Percentiles rank a stretch among this genome's conserved stretches.
Conservation (phyloP, 2,888 invertebrate species). For the Clitarchus hookeri region DNA sequence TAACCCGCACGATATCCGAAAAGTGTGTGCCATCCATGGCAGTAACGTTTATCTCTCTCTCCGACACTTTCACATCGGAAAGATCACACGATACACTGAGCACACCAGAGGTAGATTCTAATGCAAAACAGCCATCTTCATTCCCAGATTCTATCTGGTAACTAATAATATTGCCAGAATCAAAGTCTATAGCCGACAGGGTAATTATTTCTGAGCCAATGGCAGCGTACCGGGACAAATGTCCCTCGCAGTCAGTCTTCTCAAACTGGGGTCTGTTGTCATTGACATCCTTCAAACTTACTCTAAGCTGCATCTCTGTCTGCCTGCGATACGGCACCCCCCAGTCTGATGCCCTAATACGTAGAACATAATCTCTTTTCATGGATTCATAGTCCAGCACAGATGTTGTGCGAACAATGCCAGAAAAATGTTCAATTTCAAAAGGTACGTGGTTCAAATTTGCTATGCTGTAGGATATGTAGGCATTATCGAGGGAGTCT, state of each 20-base stretch:
- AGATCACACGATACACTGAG: slow-evolving; percentile 86
- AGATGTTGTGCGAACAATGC: slow-evolving; percentile 81
- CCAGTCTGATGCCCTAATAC: slow-evolving; percentile 93
- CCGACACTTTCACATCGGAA: slow-evolving; percentile 67
- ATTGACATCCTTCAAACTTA: slow-evolving; percentile 84
- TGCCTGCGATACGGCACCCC: slow-evolving; percentile 90
- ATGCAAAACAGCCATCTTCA: slow-evolving; percentile 85
- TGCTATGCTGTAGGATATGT: slow-evolving; percentile 91
- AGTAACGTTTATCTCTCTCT: slow-evolving; percentile 80
- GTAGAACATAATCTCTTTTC: slow-evolving; percentile 78
- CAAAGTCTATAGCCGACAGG: slow-evolving; percentile 92
- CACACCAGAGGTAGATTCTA: slow-evolving; percentile 81
- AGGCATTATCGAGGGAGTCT: slow-evolving; percentile 93
- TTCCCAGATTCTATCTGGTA: slow-evolving; percentile 88
- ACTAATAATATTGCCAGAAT: slow-evolving; percentile 85
- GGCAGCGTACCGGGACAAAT: slow-evolving; percentile 74
- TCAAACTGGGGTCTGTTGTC: slow-evolving; percentile 94
- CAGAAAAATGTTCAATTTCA: slow-evolving; percentile 92
- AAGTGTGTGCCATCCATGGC: slow-evolving; percentile 94
- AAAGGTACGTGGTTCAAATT: slow-evolving; percentile 92
- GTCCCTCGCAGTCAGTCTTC: slow-evolving; percentile 81
- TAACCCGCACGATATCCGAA: slow-evolving; percentile 80
- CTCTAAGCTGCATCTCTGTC: slow-evolving; percentile 82
- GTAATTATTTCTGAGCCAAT: slow-evolving; percentile 83
- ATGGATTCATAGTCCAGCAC: slow-evolving; percentile 90